Evolutionary conservation across 2,888 invertebrate genomes (phyloP).

Genomic region (Pedicia rivosa): DNA sequence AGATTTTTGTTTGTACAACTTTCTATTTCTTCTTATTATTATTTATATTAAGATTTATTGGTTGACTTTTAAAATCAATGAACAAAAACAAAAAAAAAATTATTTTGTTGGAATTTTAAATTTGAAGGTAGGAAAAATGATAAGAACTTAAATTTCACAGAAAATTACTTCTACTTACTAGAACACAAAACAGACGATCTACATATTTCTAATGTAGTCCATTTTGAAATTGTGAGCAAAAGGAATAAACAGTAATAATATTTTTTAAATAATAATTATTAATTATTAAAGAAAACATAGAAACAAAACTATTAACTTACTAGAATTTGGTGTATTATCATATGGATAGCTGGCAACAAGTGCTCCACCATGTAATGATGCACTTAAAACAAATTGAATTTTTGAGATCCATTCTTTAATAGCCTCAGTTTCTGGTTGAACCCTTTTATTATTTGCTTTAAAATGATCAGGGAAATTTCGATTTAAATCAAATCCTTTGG

Average conservation of each 20-base stretch:
- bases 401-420: constrained; percentile 89
- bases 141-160: too few species aligned
- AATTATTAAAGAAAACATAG: constrained; percentile 18
- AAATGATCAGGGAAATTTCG: constrained; percentile 94
- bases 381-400: constrained; percentile 86
- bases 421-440: constrained; percentile 89
- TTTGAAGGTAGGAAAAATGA: too few species aligned
- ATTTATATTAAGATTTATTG: too few species aligned
- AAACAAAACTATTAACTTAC: constrained; percentile 43
- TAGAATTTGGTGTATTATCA: constrained; percentile 86
- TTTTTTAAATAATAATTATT: constrained; percentile 12
- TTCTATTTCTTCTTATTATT: too few species aligned
- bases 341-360: constrained; percentile 94
- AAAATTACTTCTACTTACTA: too few species aligned
- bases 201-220: constrained; percentile 45
- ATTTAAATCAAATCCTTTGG: constrained; percentile 80
- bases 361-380: constrained; percentile 88
- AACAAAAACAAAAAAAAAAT: too few species aligned
- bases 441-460: constrained; percentile 70
- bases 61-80: too few species aligned
- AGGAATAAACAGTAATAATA: constrained; percentile 1
- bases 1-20: too few species aligned
- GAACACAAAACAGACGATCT: constrained; percentile 57
- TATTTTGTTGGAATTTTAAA: too few species aligned
- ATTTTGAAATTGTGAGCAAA: neutral